phyloP scores from a whole-genome alignment of 2,888 invertebrate species.

The Leptopterna dolabrata region DNA sequence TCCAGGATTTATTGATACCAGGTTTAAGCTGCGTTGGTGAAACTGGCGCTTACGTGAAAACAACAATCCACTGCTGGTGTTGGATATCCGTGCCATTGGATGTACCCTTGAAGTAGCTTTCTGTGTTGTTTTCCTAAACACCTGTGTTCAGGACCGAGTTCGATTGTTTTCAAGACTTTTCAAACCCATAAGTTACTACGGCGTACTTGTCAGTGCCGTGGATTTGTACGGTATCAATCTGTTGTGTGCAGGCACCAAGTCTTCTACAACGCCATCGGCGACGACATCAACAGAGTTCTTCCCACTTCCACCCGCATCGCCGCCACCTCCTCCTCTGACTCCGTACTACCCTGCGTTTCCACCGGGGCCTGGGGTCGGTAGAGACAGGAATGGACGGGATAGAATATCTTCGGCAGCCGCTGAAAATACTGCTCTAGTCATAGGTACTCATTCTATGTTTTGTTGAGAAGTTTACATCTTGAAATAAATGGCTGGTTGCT shows the following conservation, averaged over 20 bases:
- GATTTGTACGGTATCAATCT: no score
- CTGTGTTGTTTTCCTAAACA: no score
- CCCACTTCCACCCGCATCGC: constrained; percentile 60
- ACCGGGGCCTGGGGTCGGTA: constrained; percentile 53
- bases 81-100: no score
- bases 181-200: no score
- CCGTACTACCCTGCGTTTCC: constrained; percentile 67
- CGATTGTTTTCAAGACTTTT: no score
- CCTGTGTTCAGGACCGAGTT: no score
- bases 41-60: no score
- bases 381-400: constrained; percentile 64
- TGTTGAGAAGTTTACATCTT: background rate
- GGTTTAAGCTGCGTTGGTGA: no score
- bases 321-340: constrained; percentile 65
- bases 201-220: no score
- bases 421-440: constrained; percentile 81
- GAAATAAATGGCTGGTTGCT: background rate
- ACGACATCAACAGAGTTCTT: constrained; percentile 61
- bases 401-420: constrained; percentile 76
- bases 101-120: no score
- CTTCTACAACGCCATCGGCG: constrained; percentile 59
- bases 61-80: no score
- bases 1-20: no score
- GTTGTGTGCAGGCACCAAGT: background rate
- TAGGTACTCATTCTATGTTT: constrained; percentile 76